These are phyloP conservation scores for Scolopax rusticola DNA, from an alignment of 2,797 vertebrate genomes.

Conservation along the genomic window DNA sequence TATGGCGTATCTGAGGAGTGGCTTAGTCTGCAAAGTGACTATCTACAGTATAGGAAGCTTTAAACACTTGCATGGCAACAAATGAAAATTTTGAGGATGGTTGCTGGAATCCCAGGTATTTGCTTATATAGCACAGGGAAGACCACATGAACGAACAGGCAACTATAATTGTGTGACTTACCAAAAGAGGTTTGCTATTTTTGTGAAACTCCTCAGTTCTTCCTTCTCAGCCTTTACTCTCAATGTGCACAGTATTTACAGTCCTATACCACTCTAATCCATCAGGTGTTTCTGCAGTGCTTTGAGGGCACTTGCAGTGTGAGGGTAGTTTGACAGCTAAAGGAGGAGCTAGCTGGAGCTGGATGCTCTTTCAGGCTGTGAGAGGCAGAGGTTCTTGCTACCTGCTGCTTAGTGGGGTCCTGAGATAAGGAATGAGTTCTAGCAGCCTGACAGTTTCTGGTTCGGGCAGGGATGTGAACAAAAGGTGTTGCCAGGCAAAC, in stretches of 20 bases:
- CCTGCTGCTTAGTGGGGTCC: neutral
- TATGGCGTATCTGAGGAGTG: accelerated
- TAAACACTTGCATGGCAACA: neutral
- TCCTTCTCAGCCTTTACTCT: neutral
- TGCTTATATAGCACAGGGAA: neutral
- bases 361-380: neutral
- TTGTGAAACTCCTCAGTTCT: neutral
- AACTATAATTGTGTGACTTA: accelerated
- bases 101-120: neutral
- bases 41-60: neutral
- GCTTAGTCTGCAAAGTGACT: neutral
- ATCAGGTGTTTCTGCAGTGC: neutral
- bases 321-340: neutral
- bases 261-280: accelerated
- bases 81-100: no score
- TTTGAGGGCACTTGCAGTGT: neutral
- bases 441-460: neutral
- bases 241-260: neutral
- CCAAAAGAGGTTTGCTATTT: neutral
- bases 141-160: neutral
- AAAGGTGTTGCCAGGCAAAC: neutral
- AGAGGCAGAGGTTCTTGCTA: neutral
- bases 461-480: neutral
- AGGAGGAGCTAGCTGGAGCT: neutral
- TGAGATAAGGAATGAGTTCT: neutral